Evolutionary conservation across 1,140 invertebrate genomes (phyloP), one percentile per base, ranked within the genome.

Genomic region (Heliconius congener): DNA sequence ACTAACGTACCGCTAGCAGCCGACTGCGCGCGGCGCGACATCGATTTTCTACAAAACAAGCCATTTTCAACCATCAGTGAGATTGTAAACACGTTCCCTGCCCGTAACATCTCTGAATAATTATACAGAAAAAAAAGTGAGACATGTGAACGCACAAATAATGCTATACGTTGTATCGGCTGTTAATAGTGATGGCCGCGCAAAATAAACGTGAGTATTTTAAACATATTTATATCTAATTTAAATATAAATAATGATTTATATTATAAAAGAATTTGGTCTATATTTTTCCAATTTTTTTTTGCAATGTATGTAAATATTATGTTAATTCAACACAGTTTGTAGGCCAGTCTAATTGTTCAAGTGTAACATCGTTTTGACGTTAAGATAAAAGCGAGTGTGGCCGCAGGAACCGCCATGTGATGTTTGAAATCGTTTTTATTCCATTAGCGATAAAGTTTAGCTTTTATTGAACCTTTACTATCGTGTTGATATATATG

Each of bases 1-100:
- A 93, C 86, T 92, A 83, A 84, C 83, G 85, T 85, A 86, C 82
- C 83, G 84, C 85, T 81, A 85, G 85, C 83, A 81, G 83, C 80
- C 77, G 81, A 87, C 78, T 94, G 92, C 92, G 92, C 92, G 91
- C 91, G 91, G 87, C 91, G 90, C 85, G 81, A 81, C 87, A 94
- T 93, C 92, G 92, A 94, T 94, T 94, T 94, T 91, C 90, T 90
- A 87, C 87, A 78, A 89, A 91, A 90, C 90, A 92, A 91, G 82
- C 88, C 90, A 93, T 93, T 92, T 87, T 85, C 82, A 89, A 89
- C 87, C 86, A 86, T 86, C 90, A 87, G 87, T 89, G 86, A 87
- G 84, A 90, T 91, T 89, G 90, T 89, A 90, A 92, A 93, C 91
- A 92, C 92, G 90, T 91, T 90, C 79, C 80, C 75, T 81, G 57